These are phyloP conservation scores for Danio choprae DNA, from an alignment of 2,797 vertebrate species.

Conservation along the genomic window DNA sequence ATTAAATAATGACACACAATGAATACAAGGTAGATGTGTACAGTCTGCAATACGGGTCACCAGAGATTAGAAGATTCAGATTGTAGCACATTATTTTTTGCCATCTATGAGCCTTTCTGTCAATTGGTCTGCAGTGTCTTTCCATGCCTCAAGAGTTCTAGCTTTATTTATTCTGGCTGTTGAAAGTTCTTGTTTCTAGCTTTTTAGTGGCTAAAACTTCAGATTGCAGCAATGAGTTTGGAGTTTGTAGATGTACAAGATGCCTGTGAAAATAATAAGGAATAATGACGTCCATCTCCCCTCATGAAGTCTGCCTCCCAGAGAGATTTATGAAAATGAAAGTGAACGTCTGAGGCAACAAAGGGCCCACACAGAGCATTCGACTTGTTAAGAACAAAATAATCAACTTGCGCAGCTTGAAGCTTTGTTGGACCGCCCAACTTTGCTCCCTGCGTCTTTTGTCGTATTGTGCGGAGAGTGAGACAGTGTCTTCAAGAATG, in stretches of 20 bases:
- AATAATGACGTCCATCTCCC: slow-evolving; percentile 24
- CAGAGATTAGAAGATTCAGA: no score
- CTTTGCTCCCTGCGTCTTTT: slow-evolving; percentile 55
- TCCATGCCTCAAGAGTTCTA: no score
- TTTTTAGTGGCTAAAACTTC: neutral
- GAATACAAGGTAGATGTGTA: no score
- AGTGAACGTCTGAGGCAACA: slow-evolving; percentile 32
- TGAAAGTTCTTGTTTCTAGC: no score
- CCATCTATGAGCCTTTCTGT: no score
- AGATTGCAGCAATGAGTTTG: neutral
- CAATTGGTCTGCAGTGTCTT: no score
- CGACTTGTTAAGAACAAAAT: slow-evolving; percentile 56
- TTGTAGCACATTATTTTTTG: no score
- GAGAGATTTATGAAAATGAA: slow-evolving; percentile 52
- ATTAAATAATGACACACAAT: no score
- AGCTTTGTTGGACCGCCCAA: slow-evolving; percentile 52
- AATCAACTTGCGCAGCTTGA: slow-evolving; percentile 57
- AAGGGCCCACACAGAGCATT: slow-evolving; percentile 39
- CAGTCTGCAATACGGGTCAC: no score
- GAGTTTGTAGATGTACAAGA: neutral
- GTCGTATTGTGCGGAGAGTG: slow-evolving; percentile 51
- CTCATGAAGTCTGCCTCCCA: slow-evolving; percentile 39
- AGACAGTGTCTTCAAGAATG: slow-evolving; percentile 57
- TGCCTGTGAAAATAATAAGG: slow-evolving; percentile 30
- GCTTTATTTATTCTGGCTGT: no score